Percentiles rank a stretch among this genome's conserved stretches.
Conservation (phyloP, 1,140 invertebrate species). For the Battus philenor region DNA sequence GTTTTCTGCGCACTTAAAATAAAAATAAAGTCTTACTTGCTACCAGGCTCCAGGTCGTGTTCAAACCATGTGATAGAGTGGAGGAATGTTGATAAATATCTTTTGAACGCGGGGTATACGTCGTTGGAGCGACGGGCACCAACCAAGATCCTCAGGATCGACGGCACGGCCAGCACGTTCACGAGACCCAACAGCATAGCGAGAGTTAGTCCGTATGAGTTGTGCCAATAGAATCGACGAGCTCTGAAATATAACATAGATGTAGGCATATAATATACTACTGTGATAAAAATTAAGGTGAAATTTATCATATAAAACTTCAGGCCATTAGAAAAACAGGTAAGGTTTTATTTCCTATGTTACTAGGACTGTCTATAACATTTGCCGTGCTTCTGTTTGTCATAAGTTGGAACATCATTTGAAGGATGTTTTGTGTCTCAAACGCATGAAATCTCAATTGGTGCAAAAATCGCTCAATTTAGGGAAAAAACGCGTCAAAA, state of each 20-base stretch:
- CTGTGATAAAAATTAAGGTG: background rate
- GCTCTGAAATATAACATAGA: constrained; percentile 68
- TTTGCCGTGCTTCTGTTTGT: background rate
- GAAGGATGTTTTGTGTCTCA: background rate
- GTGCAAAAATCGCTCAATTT: no score
- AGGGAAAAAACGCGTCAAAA: no score
- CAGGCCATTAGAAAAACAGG: background rate
- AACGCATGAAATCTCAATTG: no score
- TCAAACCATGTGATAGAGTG: constrained; percentile 85
- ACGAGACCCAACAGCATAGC: constrained; percentile 79
- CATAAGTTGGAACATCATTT: background rate
- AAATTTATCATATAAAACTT: background rate
- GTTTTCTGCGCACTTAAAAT: no score
- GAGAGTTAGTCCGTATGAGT: constrained; percentile 78
- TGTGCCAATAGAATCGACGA: constrained; percentile 78
- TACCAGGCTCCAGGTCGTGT: constrained; percentile 68
- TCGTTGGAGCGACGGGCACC: constrained; percentile 80
- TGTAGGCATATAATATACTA: background rate
- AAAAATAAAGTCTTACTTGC: constrained; percentile 10
- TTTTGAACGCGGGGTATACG: constrained; percentile 80
- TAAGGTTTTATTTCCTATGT: no score
- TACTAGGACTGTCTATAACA: no score
- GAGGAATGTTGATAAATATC: constrained; percentile 84
- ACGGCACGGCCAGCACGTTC: constrained; percentile 77
- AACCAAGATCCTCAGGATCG: constrained; percentile 79